phyloP scores from a whole-genome alignment of 2,888 invertebrate species.

The Pandemis heparana region DNA sequence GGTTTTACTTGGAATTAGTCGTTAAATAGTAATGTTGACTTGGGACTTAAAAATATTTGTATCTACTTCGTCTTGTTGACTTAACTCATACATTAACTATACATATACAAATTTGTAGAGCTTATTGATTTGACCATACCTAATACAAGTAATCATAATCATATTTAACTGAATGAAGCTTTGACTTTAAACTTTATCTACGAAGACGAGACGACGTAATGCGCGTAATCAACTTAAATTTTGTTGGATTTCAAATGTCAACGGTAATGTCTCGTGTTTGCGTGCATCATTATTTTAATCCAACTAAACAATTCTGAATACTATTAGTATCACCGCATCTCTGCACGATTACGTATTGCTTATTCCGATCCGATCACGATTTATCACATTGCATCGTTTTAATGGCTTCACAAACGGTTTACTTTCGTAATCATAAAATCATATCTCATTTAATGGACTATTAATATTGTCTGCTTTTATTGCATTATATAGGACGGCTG shows the following conservation, averaged over 20 bases:
- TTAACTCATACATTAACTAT: background rate
- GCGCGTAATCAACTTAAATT: background rate
- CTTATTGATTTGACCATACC: background rate
- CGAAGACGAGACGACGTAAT: constrained; percentile 16
- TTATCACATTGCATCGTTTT: constrained; percentile 26
- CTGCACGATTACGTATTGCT: constrained; percentile 37
- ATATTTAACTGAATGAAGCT: background rate
- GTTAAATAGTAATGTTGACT: background rate
- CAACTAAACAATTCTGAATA: constrained; percentile 27
- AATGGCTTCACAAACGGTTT: constrained; percentile 24
- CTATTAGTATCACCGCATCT: constrained; percentile 30
- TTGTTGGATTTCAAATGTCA: constrained; percentile 26
- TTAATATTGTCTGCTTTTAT: constrained; percentile 4
- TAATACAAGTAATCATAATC: background rate
- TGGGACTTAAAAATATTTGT: background rate
- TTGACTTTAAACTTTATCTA: background rate
- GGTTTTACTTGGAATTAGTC: background rate
- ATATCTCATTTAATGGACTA: constrained; percentile 3
- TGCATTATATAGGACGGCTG: background rate
- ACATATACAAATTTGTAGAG: background rate
- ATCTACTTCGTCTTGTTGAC: background rate
- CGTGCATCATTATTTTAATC: constrained; percentile 39
- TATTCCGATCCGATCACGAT: constrained; percentile 34
- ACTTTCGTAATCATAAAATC: constrained; percentile 20
- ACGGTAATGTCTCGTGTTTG: constrained; percentile 20